These are phyloP conservation scores for Falco peregrinus DNA, from an alignment of 2,797 vertebrate genomes.

Conservation along the genomic window DNA sequence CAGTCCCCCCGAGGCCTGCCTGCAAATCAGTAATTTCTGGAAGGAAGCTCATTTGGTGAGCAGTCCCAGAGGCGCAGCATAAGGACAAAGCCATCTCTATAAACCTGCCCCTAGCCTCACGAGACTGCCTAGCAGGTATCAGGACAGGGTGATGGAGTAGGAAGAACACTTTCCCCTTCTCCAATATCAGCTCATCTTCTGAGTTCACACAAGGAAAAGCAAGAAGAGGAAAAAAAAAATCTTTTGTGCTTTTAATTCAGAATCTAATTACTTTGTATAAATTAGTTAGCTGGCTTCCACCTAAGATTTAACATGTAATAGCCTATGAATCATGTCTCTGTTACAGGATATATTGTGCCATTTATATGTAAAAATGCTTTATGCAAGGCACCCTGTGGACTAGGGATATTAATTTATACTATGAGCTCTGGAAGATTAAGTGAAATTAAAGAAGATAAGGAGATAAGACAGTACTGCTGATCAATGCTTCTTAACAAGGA, in stretches of 20 bases:
- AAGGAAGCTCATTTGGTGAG: accelerated
- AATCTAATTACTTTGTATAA: constrained; percentile 10
- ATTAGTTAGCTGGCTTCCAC: constrained; percentile 33
- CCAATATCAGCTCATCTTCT: not conserved
- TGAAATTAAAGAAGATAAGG: constrained; percentile 3
- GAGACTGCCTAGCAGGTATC: no score
- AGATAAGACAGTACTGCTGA: not conserved
- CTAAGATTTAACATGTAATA: not conserved
- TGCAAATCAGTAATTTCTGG: not conserved
- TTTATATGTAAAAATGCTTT: constrained; percentile 18
- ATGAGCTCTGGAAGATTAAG: not conserved
- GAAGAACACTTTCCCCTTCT: not conserved
- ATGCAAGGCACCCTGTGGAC: not conserved
- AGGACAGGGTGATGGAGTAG: not conserved
- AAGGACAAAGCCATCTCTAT: not conserved
- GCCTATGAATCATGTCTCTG: constrained; percentile 19
- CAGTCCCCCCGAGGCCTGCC: not conserved
- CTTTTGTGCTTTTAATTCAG: constrained; percentile 14
- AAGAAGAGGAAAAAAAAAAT: not conserved
- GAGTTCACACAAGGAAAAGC: not conserved
- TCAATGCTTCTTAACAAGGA: not conserved
- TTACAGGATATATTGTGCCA: not conserved
- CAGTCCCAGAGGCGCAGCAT: not conserved
- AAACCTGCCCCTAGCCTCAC: not conserved
- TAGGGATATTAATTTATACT: constrained; percentile 5